Conservation (phyloP, 2,888 invertebrate species). For the Notodonta dromedarius region DNA sequence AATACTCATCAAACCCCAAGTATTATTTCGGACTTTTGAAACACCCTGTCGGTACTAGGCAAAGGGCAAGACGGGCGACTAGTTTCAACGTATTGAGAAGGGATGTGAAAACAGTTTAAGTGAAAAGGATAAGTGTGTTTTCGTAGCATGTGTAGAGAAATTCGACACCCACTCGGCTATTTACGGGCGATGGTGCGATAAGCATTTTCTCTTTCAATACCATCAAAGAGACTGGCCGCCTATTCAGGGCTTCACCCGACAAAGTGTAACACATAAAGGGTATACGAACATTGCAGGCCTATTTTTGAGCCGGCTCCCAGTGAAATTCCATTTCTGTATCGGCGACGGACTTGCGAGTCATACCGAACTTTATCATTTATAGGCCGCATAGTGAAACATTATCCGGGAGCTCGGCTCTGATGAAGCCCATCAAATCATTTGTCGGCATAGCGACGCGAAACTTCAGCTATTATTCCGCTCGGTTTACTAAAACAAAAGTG, state of each 20-base stretch:
- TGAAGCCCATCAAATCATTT: slow-evolving; percentile 77
- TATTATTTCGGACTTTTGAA: too few species aligned
- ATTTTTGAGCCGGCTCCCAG: slow-evolving; percentile 58
- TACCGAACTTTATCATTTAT: slow-evolving; percentile 56
- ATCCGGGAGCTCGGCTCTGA: slow-evolving; percentile 63
- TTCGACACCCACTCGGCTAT: slow-evolving; percentile 78
- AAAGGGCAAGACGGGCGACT: slow-evolving; percentile 62
- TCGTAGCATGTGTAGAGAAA: slow-evolving; percentile 76
- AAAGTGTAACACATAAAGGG: slow-evolving; percentile 73
- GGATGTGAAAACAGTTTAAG: slow-evolving; percentile 77
- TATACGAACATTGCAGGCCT: slow-evolving; percentile 68
- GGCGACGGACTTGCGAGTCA: slow-evolving; percentile 25
- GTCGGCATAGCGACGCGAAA: slow-evolving; percentile 73
- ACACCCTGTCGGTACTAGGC: slow-evolving; percentile 52
- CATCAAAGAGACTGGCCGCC: slow-evolving; percentile 79
- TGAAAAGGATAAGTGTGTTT: slow-evolving; percentile 80
- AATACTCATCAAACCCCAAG: too few species aligned
- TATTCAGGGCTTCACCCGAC: slow-evolving; percentile 70
- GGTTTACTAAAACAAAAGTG: slow-evolving; percentile 76
- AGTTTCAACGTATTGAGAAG: slow-evolving; percentile 67
- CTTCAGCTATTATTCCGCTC: slow-evolving; percentile 76
- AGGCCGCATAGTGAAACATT: slow-evolving; percentile 61
- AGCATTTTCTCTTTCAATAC: slow-evolving; percentile 81
- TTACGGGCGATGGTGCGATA: slow-evolving; percentile 80
- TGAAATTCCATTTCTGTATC: slow-evolving; percentile 55